These are phyloP conservation scores for Clitarchus hookeri DNA, from an alignment of 2,888 invertebrate species.

Conservation along the genomic window DNA sequence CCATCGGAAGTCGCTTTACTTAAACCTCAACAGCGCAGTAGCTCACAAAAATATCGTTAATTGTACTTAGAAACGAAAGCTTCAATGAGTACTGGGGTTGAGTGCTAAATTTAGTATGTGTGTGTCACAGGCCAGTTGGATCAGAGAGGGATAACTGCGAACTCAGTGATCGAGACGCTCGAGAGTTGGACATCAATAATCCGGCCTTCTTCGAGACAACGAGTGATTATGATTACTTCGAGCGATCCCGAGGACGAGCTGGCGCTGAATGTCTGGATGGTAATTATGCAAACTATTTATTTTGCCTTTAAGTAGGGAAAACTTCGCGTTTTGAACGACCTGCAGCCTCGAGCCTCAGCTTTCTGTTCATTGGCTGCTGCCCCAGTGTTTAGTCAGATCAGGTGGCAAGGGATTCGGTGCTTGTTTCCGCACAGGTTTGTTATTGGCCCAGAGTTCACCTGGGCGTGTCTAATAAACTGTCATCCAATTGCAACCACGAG, in stretches of 20 bases:
- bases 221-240: conserved; percentile 85
- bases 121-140: conserved; percentile 57
- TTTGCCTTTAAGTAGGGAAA: too few relatives aligned
- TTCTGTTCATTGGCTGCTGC: too few relatives aligned
- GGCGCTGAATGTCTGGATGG: conserved; percentile 83
- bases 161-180: conserved; percentile 82
- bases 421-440: too few relatives aligned
- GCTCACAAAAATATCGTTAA: background rate
- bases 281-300: conserved; percentile 57
- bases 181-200: conserved; percentile 82
- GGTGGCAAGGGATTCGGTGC: too few relatives aligned
- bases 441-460: too few relatives aligned
- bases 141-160: conserved; percentile 82
- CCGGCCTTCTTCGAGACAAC: conserved; percentile 82
- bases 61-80: background rate
- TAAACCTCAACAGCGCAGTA: background rate
- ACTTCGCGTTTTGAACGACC: too few relatives aligned
- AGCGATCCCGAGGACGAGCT: conserved; percentile 73
- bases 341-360: too few relatives aligned
- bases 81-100: background rate
- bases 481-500: too few relatives aligned
- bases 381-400: too few relatives aligned
- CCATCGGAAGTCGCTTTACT: too few relatives aligned
- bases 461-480: too few relatives aligned
- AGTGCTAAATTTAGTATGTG: background rate